Conservation (phyloP, 2,888 invertebrate genomes). For the Lamellibrachia satsuma region DNA sequence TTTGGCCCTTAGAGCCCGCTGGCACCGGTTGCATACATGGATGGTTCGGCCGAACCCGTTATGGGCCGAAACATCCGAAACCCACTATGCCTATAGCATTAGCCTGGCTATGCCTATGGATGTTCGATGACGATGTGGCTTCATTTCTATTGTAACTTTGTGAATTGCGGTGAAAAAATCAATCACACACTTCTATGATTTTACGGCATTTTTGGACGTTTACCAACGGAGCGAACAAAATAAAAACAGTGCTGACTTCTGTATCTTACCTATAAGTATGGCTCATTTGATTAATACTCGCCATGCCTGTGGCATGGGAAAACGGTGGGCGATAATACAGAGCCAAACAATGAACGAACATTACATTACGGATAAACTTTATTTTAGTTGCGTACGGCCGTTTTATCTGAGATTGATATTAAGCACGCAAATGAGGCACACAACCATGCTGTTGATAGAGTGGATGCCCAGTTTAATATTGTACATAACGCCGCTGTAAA, state of each 20-base stretch:
- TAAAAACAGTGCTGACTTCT: too few relatives aligned
- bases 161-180: not conserved
- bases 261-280: too few relatives aligned
- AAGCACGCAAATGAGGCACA: not conserved
- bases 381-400: not conserved
- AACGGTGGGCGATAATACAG: not conserved
- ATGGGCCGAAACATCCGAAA: too few relatives aligned
- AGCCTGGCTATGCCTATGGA: too few relatives aligned
- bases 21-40: too few relatives aligned
- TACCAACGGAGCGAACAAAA: not conserved
- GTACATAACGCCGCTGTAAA: not conserved
- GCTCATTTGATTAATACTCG: not conserved
- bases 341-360: not conserved
- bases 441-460: not conserved
- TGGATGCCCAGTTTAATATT: not conserved
- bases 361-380: not conserved
- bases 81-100: too few relatives aligned
- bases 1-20: too few relatives aligned
- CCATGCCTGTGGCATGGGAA: not conserved
- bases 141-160: too few relatives aligned
- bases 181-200: not conserved
- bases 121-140: too few relatives aligned
- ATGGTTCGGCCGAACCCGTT: too few relatives aligned
- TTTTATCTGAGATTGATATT: not conserved
- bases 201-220: not conserved